Percentiles rank a stretch among this genome's conserved stretches.
Evolutionary conservation across 2,888 invertebrate genomes (phyloP).

Genomic region (Leucophenga maculata): DNA sequence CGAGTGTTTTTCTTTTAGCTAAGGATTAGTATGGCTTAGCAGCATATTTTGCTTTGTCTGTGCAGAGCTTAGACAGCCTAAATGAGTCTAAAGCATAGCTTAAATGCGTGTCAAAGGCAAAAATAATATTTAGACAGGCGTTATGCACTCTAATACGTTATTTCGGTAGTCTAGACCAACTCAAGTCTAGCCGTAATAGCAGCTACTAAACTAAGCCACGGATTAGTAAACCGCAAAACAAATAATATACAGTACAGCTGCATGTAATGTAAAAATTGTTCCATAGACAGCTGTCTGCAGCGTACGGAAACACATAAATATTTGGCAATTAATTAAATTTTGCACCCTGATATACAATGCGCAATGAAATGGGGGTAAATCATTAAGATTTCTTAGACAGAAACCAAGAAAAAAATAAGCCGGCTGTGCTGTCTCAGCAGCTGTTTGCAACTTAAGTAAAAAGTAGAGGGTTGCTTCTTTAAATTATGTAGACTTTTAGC

Average conservation of each 20-base stretch:
- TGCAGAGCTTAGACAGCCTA: background rate
- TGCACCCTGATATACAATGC: background rate
- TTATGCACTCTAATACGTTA: background rate
- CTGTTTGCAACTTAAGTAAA: slow-evolving; percentile 46
- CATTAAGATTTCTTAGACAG: slow-evolving; percentile 8
- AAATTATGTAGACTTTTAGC: slow-evolving; percentile 14
- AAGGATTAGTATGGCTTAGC: too few relatives aligned
- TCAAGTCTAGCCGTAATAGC: background rate
- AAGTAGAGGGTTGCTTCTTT: background rate
- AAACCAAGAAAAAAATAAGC: background rate
- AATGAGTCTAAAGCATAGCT: slow-evolving; percentile 13
- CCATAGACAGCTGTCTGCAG: background rate
- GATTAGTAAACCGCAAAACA: background rate
- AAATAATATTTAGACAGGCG: background rate
- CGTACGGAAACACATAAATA: background rate
- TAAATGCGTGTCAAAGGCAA: background rate
- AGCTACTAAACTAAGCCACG: background rate
- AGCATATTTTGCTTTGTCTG: background rate
- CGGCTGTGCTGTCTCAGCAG: slow-evolving; percentile 47
- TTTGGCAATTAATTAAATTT: slow-evolving; percentile 23
- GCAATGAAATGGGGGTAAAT: slow-evolving; percentile 4
- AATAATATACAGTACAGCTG: background rate
- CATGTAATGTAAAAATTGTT: background rate
- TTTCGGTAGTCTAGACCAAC: background rate
- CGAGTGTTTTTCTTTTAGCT: too few relatives aligned